A percentile compares a stretch with the other conserved stretches of the same genome.
Conservation (phyloP, 2,797 vertebrate genomes). For the Coracias cyanogaster region DNA sequence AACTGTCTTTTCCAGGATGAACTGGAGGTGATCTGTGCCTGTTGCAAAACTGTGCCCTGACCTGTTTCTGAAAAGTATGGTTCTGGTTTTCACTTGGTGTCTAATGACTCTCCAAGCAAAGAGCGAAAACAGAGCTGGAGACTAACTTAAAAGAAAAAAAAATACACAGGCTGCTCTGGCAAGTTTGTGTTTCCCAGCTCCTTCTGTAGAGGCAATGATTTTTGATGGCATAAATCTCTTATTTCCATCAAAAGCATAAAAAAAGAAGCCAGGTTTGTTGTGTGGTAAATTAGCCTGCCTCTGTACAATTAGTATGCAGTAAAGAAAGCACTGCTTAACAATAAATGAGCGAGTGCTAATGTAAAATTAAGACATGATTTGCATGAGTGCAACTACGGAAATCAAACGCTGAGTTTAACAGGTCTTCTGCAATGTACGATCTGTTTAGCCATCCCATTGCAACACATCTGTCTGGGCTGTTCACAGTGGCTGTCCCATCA, state of each 20-base stretch:
- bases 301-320: background rate
- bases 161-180: background rate
- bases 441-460: background rate
- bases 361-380: background rate
- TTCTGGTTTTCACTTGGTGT: background rate
- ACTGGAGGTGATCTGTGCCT: background rate
- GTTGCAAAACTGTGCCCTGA: background rate
- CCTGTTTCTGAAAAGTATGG: background rate
- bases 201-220: background rate
- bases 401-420: background rate
- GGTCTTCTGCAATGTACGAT: background rate
- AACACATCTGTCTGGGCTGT: background rate
- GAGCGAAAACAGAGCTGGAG: background rate
- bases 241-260: background rate
- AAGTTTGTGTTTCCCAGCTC: background rate
- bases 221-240: background rate
- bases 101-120: background rate
- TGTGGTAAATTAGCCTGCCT: background rate
- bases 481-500: rapidly evolving
- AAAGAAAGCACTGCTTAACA: background rate
- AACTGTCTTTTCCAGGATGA: background rate
- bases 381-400: background rate
- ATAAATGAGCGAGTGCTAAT: background rate
- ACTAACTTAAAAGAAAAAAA: background rate
- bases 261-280: background rate